These are phyloP conservation scores for Sphenopsis melanotis DNA, from an alignment of 2,797 vertebrate species.

Conservation along the genomic window DNA sequence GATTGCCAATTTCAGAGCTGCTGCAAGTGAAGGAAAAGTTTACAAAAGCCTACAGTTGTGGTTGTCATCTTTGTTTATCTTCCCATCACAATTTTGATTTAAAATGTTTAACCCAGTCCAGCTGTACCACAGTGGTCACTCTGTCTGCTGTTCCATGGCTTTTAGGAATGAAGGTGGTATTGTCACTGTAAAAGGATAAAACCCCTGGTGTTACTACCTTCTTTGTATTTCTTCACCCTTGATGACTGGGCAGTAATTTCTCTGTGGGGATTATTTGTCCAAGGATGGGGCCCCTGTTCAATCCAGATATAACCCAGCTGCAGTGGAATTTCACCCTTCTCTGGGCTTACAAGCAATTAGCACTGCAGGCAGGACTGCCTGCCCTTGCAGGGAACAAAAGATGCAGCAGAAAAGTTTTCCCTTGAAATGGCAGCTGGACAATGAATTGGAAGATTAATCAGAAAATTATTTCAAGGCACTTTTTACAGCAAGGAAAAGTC, in stretches of 20 bases:
- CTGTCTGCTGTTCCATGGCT: neutral
- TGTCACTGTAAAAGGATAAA: neutral
- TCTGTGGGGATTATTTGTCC: conserved; percentile 31
- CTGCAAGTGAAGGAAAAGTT: neutral
- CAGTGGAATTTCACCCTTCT: neutral
- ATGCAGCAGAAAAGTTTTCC: neutral
- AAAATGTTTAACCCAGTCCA: neutral
- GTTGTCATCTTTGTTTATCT: neutral
- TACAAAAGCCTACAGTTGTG: neutral
- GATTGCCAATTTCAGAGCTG: neutral
- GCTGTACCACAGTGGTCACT: neutral
- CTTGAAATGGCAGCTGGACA: conserved; percentile 11
- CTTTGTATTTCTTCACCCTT: conserved; percentile 38
- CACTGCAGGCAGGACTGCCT: neutral
- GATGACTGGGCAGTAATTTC: conserved; percentile 22
- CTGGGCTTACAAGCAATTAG: conserved; percentile 34
- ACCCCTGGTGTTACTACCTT: neutral
- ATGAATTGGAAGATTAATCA: neutral
- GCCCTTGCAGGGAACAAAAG: conserved; percentile 17
- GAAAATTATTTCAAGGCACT: neutral
- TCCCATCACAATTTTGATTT: neutral
- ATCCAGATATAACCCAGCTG: conserved; percentile 15
- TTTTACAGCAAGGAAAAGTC: neutral
- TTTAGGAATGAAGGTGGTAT: neutral
- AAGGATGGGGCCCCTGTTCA: neutral